Percentiles rank a stretch among this genome's conserved stretches.
Conservation (phyloP, 2,113 vertebrate genomes). For the Uria lomvia region DNA sequence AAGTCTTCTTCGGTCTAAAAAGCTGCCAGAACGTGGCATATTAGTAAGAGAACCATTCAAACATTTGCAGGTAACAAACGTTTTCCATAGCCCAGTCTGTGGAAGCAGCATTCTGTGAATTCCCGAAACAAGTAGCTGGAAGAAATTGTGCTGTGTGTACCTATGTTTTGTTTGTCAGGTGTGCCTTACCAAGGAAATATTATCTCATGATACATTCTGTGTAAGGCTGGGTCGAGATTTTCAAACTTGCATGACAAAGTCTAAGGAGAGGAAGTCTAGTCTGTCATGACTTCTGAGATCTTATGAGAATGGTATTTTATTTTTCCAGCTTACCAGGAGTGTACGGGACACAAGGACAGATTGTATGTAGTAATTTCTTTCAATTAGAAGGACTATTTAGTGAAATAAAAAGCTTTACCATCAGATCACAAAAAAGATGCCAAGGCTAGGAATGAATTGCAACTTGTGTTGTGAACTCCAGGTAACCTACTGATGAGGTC, state of each 20-base stretch:
- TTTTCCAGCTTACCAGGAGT: neutral
- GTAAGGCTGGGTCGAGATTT: neutral
- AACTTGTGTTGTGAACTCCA: neutral
- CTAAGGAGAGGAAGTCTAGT: neutral
- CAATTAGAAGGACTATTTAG: constrained; percentile 33
- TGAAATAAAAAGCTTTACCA: neutral
- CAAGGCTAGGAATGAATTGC: neutral
- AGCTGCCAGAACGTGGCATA: neutral
- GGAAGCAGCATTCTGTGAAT: neutral
- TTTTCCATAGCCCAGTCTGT: neutral
- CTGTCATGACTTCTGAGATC: neutral
- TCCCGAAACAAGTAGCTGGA: neutral
- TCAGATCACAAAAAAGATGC: neutral
- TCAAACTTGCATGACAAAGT: neutral
- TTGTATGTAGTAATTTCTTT: neutral
- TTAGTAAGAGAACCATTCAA: neutral
- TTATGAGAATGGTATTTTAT: neutral
- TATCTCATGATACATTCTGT: neutral
- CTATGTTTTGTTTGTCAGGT: neutral
- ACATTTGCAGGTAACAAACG: neutral
- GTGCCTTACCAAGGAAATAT: neutral
- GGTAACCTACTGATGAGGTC: neutral
- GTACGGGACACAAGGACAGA: neutral
- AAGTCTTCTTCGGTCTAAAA: neutral
- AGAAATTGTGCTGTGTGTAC: neutral